Base-by-base conservation (phyloP, 1,140 invertebrate genomes). In the Brachionus calyciflorus region DNA sequence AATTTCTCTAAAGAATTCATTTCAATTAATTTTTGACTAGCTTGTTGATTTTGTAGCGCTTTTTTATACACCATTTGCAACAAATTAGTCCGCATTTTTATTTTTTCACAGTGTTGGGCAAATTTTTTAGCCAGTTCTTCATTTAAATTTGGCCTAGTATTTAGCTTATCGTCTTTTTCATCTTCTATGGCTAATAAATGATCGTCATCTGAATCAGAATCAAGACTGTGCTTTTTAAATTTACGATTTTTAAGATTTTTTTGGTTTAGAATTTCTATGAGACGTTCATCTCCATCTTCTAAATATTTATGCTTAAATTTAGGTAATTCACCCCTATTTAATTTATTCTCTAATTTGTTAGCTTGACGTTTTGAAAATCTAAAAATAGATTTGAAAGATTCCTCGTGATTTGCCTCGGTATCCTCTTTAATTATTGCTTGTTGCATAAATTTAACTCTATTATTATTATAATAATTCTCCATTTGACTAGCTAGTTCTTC, bases 1-100 rank as follows among this genome's bases (percentile, higher is more conserved):
- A 60, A 60, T 37, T 60, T 60, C 17, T 65, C 60, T 24, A 65
- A 65, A 14, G 60, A 65, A 26, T 44, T 65, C 19, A 44, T 44
- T 4, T 44, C 33, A 14, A 6, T 41, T 28, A 65, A 24, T 12
- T 65, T 65, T 65, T 65, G 17, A 21, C 60, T 41, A 44, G 33
- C 21, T 44, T 19, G 3, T 65, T 65, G 60, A 65, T 65, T 65
- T 41, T 65, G 37, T 12, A 65, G 21, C 10, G 60, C n/a, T 26
- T 65, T 65, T 44, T 19, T 21, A 24, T 65, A 65, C 60, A 65
- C 44, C 3, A 44, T n/a, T 46, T 65, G 33, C 1, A 65, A 19
- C 5, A 65, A 3, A 44, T 44, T 44, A n/a, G 17, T 46, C 7
- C 24, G 6, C 19, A 65, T 24, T 24, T 65, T 65, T 9, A 65